Conservation (phyloP, 2,797 vertebrate species). For the Anniella stebbinsi region DNA sequence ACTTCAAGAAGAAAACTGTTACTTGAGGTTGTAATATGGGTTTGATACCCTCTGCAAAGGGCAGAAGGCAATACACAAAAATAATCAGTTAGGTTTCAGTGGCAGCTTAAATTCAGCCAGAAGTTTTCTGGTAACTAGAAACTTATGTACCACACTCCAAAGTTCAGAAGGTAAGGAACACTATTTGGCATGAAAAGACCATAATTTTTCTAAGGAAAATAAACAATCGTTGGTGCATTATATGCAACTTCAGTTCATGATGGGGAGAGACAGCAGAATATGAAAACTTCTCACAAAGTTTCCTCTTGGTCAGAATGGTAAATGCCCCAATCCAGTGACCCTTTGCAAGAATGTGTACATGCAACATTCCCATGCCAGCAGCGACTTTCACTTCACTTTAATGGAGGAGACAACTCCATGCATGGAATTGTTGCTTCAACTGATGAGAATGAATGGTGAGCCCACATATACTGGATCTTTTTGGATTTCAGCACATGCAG, state of each 20-base stretch:
- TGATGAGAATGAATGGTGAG: neutral
- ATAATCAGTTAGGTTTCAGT: neutral
- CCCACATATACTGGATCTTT: neutral
- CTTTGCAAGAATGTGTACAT: neutral
- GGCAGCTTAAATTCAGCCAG: neutral
- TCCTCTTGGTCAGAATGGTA: neutral
- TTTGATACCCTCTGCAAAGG: neutral
- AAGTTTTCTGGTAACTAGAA: neutral
- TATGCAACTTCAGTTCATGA: neutral
- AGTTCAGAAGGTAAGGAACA: neutral
- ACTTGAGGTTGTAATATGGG: neutral
- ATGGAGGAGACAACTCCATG: neutral
- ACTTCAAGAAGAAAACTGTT: neutral
- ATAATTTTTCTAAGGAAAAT: neutral
- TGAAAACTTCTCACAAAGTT: neutral
- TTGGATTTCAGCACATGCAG: neutral
- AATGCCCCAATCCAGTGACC: neutral
- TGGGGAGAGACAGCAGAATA: constrained; percentile 10
- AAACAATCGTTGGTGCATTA: neutral
- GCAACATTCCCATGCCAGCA: neutral
- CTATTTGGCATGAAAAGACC: neutral
- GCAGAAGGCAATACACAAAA: neutral
- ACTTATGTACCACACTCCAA: neutral
- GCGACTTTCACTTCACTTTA: neutral
- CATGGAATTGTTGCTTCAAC: neutral